Base-by-base conservation (phyloP, 2,113 vertebrate genomes). In the Danionella cerebrum region DNA sequence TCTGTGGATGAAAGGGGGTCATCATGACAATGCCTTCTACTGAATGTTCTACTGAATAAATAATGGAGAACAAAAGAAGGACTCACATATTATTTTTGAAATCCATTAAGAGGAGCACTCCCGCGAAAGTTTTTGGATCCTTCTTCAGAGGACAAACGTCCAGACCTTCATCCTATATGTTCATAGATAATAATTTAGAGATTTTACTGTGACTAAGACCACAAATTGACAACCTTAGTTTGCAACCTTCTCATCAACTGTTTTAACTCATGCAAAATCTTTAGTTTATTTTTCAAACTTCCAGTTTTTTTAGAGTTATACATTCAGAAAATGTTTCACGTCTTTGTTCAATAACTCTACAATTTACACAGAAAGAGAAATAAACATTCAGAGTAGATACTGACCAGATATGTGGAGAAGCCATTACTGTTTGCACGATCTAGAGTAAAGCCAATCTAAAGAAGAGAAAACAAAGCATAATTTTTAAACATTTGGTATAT, bases 331-430 rank as follows among this genome's bases (percentile, higher is more conserved):
- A n/a, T n/a, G n/a, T n/a, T n/a, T n/a, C n/a, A n/a, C n/a, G n/a
- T n/a, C n/a, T n/a, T n/a, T n/a, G n/a, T n/a, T n/a, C 13, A 29
- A 8, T 14, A 16, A 13, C 48, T 6, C 1, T 29, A 1, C 25
- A 52, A 31, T 1, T 29, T 1, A 25, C 6, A 21, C 36, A 42
- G 4, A 24, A 12, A 8, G 25, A 38, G 4, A 33, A 14, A 21
- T 3, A n/a, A 48, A 16, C 13, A n/a, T 7, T 22, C 4, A n/a
- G n/a, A n/a, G n/a, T n/a, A n/a, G n/a, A 48, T 54, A 67, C 89
- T 89, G 79, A 93, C 91, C 90, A 93, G 72, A 31, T 92, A 93
- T 2, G 90, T 89, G 42, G 90, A 89, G 70, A 93, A 91, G 6
- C 90, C 91, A 5, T 92, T 91, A 3, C 89, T 93, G 74, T 82